Evolutionary conservation across 2,888 invertebrate species (phyloP).

Genomic region (Steromphala cineraria): DNA sequence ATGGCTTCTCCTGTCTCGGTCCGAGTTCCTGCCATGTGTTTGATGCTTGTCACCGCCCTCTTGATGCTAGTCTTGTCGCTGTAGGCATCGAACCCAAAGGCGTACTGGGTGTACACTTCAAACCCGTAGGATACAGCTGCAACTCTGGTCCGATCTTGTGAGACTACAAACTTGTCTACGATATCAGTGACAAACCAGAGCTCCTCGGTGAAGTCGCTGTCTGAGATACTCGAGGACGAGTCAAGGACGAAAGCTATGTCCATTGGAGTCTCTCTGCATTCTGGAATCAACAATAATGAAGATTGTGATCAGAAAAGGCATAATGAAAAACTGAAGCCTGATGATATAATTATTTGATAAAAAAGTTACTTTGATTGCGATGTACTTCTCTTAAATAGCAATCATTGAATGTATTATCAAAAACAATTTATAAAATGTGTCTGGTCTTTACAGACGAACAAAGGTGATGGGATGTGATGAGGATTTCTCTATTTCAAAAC

Average conservation of each 20-base stretch:
- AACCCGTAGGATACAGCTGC: slow-evolving; percentile 35
- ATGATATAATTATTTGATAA: no score
- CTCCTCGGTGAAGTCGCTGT: slow-evolving; percentile 33
- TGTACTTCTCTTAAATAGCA: no score
- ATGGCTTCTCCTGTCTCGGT: neutral
- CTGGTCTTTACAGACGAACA: no score
- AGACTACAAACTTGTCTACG: slow-evolving; percentile 32
- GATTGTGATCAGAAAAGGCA: no score
- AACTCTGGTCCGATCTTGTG: slow-evolving; percentile 26
- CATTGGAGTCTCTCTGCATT: slow-evolving; percentile 28
- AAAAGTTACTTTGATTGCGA: no score
- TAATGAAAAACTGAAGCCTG: no score
- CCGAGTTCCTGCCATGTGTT: neutral
- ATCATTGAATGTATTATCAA: no score
- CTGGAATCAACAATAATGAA: neutral
- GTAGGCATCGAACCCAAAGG: slow-evolving; percentile 31
- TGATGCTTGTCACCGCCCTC: neutral
- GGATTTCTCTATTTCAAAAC: no score
- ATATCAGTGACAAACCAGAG: slow-evolving; percentile 36
- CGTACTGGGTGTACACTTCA: slow-evolving; percentile 23
- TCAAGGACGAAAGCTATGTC: slow-evolving; percentile 37
- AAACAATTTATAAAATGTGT: no score
- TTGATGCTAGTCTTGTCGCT: neutral
- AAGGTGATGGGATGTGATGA: no score
- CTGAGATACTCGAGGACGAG: slow-evolving; percentile 33